Conservation (phyloP, 1,140 invertebrate species). For the Bathynomus jamesi region DNA sequence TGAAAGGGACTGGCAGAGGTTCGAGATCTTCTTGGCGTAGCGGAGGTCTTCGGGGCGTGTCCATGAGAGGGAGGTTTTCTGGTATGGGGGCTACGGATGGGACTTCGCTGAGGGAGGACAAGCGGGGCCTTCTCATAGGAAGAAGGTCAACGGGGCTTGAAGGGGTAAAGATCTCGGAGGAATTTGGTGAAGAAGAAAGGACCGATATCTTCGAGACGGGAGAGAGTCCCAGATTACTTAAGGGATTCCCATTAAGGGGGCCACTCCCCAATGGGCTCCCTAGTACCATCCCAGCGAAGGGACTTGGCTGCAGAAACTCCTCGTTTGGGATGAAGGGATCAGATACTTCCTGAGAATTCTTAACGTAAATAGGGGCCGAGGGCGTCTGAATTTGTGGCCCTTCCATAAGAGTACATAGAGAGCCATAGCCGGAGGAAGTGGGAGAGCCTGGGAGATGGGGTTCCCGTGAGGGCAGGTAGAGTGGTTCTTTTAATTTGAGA, state of each 20-base stretch:
- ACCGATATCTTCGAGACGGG: not conserved
- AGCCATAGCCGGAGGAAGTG: constrained; percentile 1
- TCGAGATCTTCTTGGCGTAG: not conserved
- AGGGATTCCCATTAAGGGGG: constrained; percentile 13
- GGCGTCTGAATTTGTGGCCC: not conserved
- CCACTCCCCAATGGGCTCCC: constrained; percentile 12
- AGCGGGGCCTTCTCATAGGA: constrained; percentile 3
- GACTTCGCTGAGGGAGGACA: constrained; percentile 8
- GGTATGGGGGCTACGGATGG: constrained; percentile 17
- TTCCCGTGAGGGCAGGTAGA: not conserved
- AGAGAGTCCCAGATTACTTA: constrained; percentile 1
- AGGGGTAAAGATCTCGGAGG: not conserved
- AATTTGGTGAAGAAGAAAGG: not conserved
- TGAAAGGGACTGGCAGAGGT: not conserved
- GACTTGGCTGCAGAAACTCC: not conserved
- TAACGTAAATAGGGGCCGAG: not conserved
- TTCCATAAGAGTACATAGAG: not conserved
- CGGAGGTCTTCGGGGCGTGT: constrained; percentile 4
- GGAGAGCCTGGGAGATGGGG: not conserved
- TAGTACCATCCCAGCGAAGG: constrained; percentile 13
- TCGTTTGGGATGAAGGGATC: not conserved
- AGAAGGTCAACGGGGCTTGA: not conserved
- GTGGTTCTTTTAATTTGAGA: not conserved
- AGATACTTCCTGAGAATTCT: too few relatives aligned
- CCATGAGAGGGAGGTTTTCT: constrained; percentile 12